phyloP scores from a whole-genome alignment of 2,797 vertebrate species.

The Gephyroberyx darwinii region DNA sequence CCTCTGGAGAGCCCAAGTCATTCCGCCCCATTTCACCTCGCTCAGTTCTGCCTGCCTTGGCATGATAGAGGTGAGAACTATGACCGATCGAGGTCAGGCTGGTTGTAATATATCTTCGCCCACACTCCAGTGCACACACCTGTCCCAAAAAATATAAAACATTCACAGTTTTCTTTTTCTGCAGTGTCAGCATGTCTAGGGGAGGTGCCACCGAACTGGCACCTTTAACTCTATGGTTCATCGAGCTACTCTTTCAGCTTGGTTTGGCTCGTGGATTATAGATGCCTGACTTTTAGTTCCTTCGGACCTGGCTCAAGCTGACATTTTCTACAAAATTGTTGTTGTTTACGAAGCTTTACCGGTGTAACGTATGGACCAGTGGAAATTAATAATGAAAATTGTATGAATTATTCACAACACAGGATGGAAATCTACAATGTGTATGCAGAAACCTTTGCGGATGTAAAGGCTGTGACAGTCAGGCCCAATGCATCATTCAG shows the following conservation, averaged over 20 bases:
- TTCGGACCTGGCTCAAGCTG: neutral
- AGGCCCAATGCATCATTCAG: constrained; percentile 4
- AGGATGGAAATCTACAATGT: neutral
- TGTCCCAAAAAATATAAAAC: neutral
- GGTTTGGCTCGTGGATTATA: neutral
- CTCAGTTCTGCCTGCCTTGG: constrained; percentile 19
- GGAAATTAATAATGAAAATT: constrained; percentile 16
- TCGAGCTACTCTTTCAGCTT: neutral
- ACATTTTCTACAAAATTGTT: neutral
- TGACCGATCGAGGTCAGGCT: neutral
- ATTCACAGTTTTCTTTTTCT: neutral
- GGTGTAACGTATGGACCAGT: neutral
- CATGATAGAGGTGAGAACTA: constrained; percentile 1
- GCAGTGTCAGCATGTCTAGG: neutral
- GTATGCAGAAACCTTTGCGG: constrained; percentile 11
- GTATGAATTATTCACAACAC: constrained; percentile 23
- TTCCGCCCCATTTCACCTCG: constrained; percentile 38
- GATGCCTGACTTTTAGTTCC: neutral
- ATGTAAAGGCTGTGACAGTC: neutral
- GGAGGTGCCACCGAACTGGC: neutral
- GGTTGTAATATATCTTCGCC: neutral
- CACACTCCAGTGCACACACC: neutral
- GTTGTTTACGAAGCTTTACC: neutral
- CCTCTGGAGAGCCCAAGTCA: constrained; percentile 31
- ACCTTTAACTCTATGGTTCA: neutral